Evolutionary conservation across 2,888 invertebrate species (phyloP).

Genomic region (Apomyelois bistriatella): DNA sequence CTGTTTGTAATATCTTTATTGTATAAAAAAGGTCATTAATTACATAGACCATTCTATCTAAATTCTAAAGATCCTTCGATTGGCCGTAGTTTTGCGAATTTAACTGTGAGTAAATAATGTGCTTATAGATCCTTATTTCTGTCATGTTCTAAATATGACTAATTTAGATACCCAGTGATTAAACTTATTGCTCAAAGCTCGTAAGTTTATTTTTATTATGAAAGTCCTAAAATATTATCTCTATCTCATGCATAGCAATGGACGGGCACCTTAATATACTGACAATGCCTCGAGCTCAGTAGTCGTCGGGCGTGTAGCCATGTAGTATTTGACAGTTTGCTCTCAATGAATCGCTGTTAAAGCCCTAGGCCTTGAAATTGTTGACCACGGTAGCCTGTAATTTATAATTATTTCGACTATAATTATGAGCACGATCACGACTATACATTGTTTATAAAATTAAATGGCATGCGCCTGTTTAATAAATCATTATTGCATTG

Average conservation of each 20-base stretch:
- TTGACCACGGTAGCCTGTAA: constrained; percentile 7
- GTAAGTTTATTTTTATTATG: no score
- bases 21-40: no score
- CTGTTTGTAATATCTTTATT: no score
- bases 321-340: constrained; percentile 11
- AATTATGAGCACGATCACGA: constrained; percentile 7
- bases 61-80: no score
- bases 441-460: not conserved
- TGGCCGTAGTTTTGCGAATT: no score
- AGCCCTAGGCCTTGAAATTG: constrained; percentile 11
- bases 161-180: no score
- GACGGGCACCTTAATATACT: not conserved
- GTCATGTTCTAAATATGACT: no score
- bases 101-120: no score
- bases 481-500: not conserved
- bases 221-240: no score
- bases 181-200: no score
- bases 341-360: constrained; percentile 4
- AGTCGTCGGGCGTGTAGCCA: not conserved
- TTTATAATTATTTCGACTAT: constrained; percentile 9
- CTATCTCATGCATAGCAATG: not conserved
- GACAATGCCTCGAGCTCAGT: constrained; percentile 1
- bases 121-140: no score
- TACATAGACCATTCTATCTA: no score
- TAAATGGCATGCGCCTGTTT: not conserved